These are phyloP conservation scores for Pelobates fuscus DNA, from an alignment of 2,113 vertebrate genomes.

Conservation along the genomic window DNA sequence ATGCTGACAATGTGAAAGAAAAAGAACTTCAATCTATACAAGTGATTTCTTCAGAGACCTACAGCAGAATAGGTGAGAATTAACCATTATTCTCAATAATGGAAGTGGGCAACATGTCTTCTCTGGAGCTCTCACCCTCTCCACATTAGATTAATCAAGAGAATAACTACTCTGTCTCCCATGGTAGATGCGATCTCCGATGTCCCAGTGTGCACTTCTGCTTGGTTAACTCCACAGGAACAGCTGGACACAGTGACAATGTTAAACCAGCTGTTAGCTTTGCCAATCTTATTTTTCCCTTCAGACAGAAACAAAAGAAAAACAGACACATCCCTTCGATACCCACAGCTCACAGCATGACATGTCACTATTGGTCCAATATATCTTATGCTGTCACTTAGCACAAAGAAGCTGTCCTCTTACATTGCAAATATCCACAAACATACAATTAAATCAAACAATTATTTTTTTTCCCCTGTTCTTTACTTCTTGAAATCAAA, in stretches of 20 bases:
- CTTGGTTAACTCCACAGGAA: slow-evolving; percentile 52
- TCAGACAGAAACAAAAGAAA: slow-evolving; percentile 47
- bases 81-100: slow-evolving; percentile 66
- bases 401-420: slow-evolving; percentile 51
- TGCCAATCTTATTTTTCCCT: slow-evolving; percentile 49
- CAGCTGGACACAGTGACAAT: slow-evolving; percentile 51
- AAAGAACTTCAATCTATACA: slow-evolving; percentile 58
- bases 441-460: slow-evolving; percentile 58
- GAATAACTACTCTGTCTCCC: slow-evolving; percentile 60
- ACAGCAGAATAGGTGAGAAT: slow-evolving; percentile 61
- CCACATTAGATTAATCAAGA: slow-evolving; percentile 61
- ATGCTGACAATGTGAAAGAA: slow-evolving; percentile 63
- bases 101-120: slow-evolving; percentile 57
- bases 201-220: slow-evolving; percentile 37
- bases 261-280: slow-evolving; percentile 54
- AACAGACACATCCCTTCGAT: slow-evolving; percentile 38
- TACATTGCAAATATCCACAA: slow-evolving; percentile 50
- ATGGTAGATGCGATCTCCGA: slow-evolving; percentile 52
- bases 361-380: slow-evolving; percentile 45
- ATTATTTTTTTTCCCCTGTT: slow-evolving; percentile 53
- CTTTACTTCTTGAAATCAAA: not conserved
- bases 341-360: slow-evolving; percentile 48
- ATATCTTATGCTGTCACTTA: slow-evolving; percentile 59
- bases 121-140: slow-evolving; percentile 58
- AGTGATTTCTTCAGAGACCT: slow-evolving; percentile 57